These are phyloP conservation scores for Rhinoraja longicauda DNA, from an alignment of 2,797 vertebrate genomes.

Conservation along the genomic window DNA sequence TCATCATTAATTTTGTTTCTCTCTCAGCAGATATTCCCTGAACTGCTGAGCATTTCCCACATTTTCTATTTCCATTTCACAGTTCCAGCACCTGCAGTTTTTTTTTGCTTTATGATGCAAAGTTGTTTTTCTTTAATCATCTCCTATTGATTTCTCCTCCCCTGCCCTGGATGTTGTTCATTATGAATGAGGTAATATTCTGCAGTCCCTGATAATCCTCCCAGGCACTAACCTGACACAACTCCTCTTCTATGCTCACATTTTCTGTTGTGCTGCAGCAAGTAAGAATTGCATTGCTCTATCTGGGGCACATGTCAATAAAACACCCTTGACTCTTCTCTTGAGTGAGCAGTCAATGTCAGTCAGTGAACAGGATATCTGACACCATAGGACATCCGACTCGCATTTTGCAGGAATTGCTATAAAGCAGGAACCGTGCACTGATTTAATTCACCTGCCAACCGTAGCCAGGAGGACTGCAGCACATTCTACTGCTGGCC, in stretches of 20 bases:
- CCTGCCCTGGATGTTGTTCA: not conserved
- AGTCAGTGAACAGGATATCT: not conserved
- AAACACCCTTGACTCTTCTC: not conserved
- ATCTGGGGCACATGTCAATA: too few species aligned
- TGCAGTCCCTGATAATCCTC: not conserved
- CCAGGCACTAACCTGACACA: not conserved
- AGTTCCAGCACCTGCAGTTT: too few species aligned
- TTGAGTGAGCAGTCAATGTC: not conserved
- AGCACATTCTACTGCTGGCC: not conserved
- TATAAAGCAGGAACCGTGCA: not conserved
- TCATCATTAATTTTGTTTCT: too few species aligned
- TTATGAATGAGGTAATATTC: not conserved
- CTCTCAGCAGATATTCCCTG: too few species aligned
- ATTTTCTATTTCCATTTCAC: too few species aligned
- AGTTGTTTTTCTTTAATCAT: not conserved
- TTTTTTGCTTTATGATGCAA: not conserved
- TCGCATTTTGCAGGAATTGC: not conserved
- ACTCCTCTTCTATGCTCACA: too few species aligned
- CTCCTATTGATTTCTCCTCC: not conserved
- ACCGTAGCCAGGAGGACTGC: not conserved
- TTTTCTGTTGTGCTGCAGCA: too few species aligned
- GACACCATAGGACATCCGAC: not conserved
- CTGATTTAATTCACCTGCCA: constrained; percentile 12
- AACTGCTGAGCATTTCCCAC: too few species aligned
- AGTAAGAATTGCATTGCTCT: too few species aligned